These are phyloP conservation scores for Nannoperca obscura DNA, from an alignment of 2,797 vertebrate species.

Conservation along the genomic window DNA sequence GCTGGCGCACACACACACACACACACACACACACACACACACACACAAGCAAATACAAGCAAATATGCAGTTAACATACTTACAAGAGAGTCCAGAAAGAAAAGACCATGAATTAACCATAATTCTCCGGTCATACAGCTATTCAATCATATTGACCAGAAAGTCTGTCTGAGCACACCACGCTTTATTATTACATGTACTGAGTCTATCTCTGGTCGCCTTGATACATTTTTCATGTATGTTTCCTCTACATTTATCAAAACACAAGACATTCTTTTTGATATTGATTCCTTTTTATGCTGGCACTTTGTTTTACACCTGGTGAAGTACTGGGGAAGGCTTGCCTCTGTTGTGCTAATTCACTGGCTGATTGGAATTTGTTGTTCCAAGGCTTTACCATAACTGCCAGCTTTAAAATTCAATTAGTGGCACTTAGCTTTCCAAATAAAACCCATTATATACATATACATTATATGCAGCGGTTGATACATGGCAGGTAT, in stretches of 20 bases:
- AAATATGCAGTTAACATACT: neutral
- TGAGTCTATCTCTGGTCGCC: slow-evolving; percentile 11
- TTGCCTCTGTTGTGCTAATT: slow-evolving; percentile 60
- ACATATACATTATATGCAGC: slow-evolving; percentile 2
- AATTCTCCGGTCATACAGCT: slow-evolving; percentile 42
- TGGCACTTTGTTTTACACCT: slow-evolving; percentile 40
- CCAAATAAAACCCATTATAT: slow-evolving; percentile 17
- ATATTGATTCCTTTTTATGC: slow-evolving; percentile 59
- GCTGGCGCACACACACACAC: neutral
- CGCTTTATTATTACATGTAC: slow-evolving; percentile 29
- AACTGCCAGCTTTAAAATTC: slow-evolving; percentile 47
- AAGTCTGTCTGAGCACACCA: slow-evolving; percentile 13
- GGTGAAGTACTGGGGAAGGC: slow-evolving; percentile 15
- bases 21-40: neutral
- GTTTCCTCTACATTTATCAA: slow-evolving; percentile 58
- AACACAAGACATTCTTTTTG: slow-evolving; percentile 64
- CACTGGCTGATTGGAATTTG: slow-evolving; percentile 49
- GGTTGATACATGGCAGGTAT: slow-evolving; percentile 27
- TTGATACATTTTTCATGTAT: slow-evolving; percentile 62
- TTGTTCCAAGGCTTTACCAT: slow-evolving; percentile 29
- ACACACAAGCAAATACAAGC: neutral
- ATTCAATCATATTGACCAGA: slow-evolving; percentile 36
- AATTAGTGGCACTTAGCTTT: slow-evolving; percentile 44
- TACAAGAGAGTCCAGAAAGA: slow-evolving; percentile 32
- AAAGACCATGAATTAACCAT: slow-evolving; percentile 60